Conservation (phyloP, 2,797 vertebrate species). For the Pogonophryne albipinna region DNA sequence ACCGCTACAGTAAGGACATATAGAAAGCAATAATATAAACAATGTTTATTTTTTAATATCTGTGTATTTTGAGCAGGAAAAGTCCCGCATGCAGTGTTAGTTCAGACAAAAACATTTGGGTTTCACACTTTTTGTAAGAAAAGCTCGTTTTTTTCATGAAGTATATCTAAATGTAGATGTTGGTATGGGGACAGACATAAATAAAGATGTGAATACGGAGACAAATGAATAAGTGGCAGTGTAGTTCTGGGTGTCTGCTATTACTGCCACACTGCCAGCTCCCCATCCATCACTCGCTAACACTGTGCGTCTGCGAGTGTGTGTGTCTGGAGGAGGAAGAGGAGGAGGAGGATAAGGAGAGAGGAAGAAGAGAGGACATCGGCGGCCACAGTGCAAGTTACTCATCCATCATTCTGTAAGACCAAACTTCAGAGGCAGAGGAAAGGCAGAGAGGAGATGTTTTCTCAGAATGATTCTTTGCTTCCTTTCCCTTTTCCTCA, state of each 20-base stretch:
- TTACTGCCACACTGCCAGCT: conserved; percentile 77
- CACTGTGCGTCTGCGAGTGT: conserved; percentile 44
- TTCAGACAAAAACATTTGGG: neutral
- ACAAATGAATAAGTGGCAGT: conserved; percentile 72
- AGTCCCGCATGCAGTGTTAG: neutral
- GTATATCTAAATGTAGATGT: conserved; percentile 65
- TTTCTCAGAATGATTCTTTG: conserved; percentile 73
- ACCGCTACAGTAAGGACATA: too few relatives aligned
- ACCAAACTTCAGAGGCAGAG: conserved; percentile 67
- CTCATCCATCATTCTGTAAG: conserved; percentile 73
- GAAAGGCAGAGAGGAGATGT: conserved; percentile 59
- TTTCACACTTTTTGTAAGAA: conserved; percentile 14
- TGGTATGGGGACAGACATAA: conserved; percentile 51
- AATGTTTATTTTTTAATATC: neutral
- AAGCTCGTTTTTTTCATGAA: conserved; percentile 14
- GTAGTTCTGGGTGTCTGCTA: conserved; percentile 73
- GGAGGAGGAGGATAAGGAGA: conserved; percentile 63
- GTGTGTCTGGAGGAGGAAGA: conserved; percentile 58
- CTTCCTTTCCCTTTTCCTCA: conserved; percentile 70
- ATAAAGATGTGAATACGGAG: conserved; percentile 69
- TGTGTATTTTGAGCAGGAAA: neutral
- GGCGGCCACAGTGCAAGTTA: conserved; percentile 78
- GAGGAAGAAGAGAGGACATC: conserved; percentile 75
- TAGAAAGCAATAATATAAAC: neutral
- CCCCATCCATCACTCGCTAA: conserved; percentile 81